These are phyloP conservation scores for Sinella curviseta DNA, from an alignment of 1,140 invertebrate species.

Conservation along the genomic window DNA sequence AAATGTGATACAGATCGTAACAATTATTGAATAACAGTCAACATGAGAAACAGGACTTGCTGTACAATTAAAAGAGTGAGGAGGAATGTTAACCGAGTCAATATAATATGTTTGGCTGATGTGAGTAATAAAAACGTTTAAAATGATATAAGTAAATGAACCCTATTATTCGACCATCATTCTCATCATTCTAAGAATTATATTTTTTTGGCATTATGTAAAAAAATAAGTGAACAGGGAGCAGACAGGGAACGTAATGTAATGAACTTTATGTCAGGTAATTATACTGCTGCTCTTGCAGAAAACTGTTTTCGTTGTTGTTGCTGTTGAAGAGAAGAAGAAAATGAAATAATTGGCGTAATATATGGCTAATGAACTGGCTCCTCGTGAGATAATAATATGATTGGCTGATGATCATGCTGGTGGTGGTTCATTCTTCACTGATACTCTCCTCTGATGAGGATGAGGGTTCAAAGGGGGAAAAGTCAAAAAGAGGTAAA, in stretches of 20 bases:
- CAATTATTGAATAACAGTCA: too few species aligned
- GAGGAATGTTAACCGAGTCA: too few species aligned
- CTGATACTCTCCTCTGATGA: neutral
- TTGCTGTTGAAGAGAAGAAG: neutral
- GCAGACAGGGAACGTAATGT: neutral
- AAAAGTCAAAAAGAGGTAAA: neutral
- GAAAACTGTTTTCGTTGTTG: neutral
- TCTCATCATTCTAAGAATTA: neutral
- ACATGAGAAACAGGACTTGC: too few species aligned
- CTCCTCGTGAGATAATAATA: neutral
- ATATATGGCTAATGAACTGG: constrained; percentile 19
- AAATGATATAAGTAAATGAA: too few species aligned
- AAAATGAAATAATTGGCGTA: constrained; percentile 1
- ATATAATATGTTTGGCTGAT: too few species aligned
- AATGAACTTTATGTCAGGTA: neutral
- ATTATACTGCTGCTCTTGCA: neutral
- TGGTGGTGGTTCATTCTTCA: neutral
- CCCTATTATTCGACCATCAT: too few species aligned
- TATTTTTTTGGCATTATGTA: neutral
- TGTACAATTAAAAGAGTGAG: too few species aligned
- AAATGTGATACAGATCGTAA: too few species aligned
- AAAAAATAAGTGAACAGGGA: neutral
- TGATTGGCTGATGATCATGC: neutral
- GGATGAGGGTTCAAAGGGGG: neutral
- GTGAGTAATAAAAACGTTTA: too few species aligned